These are phyloP conservation scores for Stichodactyla helianthus DNA, from an alignment of 64 coral and sea anemone species.

Conservation along the genomic window DNA sequence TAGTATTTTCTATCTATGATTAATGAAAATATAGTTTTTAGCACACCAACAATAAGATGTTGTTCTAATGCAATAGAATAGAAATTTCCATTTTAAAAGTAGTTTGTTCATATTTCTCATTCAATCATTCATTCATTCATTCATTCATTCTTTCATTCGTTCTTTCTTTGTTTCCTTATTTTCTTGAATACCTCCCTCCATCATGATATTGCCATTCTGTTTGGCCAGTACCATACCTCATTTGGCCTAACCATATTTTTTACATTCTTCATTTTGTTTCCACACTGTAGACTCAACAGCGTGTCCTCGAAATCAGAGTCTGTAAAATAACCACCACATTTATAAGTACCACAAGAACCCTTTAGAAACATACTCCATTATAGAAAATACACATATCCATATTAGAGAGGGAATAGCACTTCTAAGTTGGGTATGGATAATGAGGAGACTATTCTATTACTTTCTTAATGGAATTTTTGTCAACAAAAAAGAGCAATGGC, in stretches of 20 bases:
- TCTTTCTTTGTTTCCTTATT: background rate
- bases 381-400: too few relatives aligned
- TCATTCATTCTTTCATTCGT: background rate
- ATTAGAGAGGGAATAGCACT: too few relatives aligned
- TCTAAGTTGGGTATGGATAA: too few relatives aligned
- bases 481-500: too few relatives aligned
- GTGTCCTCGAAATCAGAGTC: slow-evolving; percentile 91
- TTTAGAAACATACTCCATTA: too few relatives aligned
- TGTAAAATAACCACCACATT: background rate
- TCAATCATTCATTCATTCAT: background rate
- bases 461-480: too few relatives aligned
- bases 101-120: background rate
- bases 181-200: background rate
- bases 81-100: too few relatives aligned
- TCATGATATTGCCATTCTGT: background rate
- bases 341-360: too few relatives aligned
- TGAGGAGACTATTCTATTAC: too few relatives aligned
- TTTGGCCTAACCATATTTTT: slow-evolving; percentile 69
- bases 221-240: slow-evolving; percentile 39
- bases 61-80: too few relatives aligned
- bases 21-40: background rate
- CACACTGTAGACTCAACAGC: slow-evolving; percentile 57
- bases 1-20: slow-evolving; percentile 82
- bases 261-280: slow-evolving; percentile 51
- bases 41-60: too few relatives aligned